A percentile compares a stretch with the other conserved stretches of the same genome.
These are phyloP conservation scores for Drosophila phalerata DNA, from an alignment of 2,888 invertebrate genomes.

Conservation along the genomic window DNA sequence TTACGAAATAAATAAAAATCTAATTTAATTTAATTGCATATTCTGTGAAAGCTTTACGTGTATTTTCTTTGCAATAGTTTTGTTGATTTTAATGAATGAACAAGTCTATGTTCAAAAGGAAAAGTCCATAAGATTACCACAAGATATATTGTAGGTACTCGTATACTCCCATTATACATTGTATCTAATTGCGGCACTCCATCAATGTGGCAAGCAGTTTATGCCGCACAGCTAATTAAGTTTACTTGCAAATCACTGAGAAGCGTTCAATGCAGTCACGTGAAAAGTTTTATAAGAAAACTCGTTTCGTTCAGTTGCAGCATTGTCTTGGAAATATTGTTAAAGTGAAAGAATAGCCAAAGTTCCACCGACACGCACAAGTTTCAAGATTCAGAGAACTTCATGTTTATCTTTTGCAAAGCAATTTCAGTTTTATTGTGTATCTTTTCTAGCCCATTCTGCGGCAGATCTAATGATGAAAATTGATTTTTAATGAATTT, in stretches of 20 bases:
- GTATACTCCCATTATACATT: background rate
- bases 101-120: background rate
- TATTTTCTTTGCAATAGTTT: background rate
- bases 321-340: background rate
- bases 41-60: background rate
- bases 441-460: background rate
- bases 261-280: constrained; percentile 13
- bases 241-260: constrained; percentile 16
- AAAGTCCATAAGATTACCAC: background rate
- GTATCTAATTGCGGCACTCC: background rate
- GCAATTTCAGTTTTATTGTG: constrained; percentile 20
- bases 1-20: background rate
- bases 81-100: background rate
- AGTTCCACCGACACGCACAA: constrained; percentile 9
- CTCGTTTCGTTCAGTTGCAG: background rate
- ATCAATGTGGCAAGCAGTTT: constrained; percentile 20
- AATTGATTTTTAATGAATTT: constrained; percentile 65
- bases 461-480: constrained; percentile 34
- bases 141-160: background rate
- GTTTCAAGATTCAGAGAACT: constrained; percentile 21
- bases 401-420: background rate
- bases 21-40: background rate
- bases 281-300: constrained; percentile 13
- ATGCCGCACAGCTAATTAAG: constrained; percentile 41
- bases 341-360: constrained; percentile 6